Evolutionary conservation across 64 coral and sea anemone genomes (phyloP), one percentile per base, ranked within the genome.

Genomic region (Montipora foliosa): DNA sequence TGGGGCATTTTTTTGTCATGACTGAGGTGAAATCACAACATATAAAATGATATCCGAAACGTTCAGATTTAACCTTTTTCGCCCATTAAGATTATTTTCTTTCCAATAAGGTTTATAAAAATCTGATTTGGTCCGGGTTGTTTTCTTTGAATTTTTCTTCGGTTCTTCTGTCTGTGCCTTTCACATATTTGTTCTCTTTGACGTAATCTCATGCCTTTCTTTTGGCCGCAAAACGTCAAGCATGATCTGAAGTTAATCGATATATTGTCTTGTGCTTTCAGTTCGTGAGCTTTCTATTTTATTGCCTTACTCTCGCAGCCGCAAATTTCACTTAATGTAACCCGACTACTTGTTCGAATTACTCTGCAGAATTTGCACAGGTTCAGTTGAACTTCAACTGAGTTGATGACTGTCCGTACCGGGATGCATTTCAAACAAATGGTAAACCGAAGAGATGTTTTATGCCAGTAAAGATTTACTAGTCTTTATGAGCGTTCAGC

Each of bases 51-150:
- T 44, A 29, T 15, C 3, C n/a, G 17, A 86, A 71, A 69, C 71
- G 82, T 86, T 47, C 60, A 46, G 16, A 69, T 71, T 86, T 49
- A 52, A 68, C 19, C 13, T 71, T 86, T 86, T 45, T 67, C 12
- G 14, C 45, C 44, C 14, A 46, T 25, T 21, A 68, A n/a, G 45
- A 86, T 86, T 69, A 86, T 71, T 71, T 71, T 44, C 49, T 86
- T n/a, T 37, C 37, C 37, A 37, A 37, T 37, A 37, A 37, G 37
- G 37, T 37, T 50, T 17, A 10, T 86, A 49, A 86, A 71, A 71
- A 70, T n/a, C 50, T 11, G 8, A 50, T 71, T 5, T 14, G 21
- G 11, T 61, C 53, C 15, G 21, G 7, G 55, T 62, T 8, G 15
- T 61, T 61, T 61, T 29, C 17, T 20, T 3, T 21, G 57, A 14